Percentiles rank a stretch among this genome's conserved stretches.
Evolutionary conservation across 2,888 invertebrate species (phyloP).

Genomic region (Diarsia brunnea): DNA sequence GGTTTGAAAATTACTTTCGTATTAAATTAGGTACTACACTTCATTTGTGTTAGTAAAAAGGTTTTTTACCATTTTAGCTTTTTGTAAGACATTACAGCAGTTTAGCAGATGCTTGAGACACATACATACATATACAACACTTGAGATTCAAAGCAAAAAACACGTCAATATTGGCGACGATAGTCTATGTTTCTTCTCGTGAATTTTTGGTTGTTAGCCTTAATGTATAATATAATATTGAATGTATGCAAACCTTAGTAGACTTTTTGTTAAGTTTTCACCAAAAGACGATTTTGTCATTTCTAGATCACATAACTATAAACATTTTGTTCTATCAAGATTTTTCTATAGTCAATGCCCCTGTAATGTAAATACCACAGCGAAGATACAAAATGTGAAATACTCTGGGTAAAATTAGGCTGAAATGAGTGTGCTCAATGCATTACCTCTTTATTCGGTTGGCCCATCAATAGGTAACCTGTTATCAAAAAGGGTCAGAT

Average conservation of each 20-base stretch:
- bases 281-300: neutral
- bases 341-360: neutral
- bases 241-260: neutral
- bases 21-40: neutral
- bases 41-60: neutral
- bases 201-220: neutral
- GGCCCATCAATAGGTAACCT: constrained; percentile 5
- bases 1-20: neutral
- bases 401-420: neutral
- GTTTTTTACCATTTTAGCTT: constrained; percentile 24
- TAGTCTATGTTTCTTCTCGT: neutral
- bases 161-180: neutral
- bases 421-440: neutral
- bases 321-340: too few species aligned
- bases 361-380: neutral
- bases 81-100: constrained; percentile 11
- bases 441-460: neutral
- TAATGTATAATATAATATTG: neutral
- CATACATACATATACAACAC: neutral
- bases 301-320: neutral
- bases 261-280: neutral
- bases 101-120: neutral
- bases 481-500: constrained; percentile 55
- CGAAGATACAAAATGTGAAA: neutral
- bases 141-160: neutral